Evolutionary conservation across 1,140 invertebrate species (phyloP), one percentile per base, ranked within the genome.

Genomic region (Dinoponera quadriceps): DNA sequence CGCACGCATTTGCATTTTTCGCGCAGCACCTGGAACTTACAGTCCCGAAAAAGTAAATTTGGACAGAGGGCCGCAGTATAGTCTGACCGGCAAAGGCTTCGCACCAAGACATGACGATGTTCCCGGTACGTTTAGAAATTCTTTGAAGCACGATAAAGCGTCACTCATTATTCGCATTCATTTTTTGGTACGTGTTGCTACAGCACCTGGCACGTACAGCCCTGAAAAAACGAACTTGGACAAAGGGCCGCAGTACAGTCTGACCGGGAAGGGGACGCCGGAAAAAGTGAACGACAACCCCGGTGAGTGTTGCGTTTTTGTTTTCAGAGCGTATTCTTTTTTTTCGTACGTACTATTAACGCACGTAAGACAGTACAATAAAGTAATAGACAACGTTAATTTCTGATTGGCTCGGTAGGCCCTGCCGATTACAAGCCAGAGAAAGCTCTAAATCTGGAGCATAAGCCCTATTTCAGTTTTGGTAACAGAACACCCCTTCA

Each of bases 381-480:
- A 63, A 74, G 51, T 57, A 20, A 57, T 69, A 44, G 13, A 71
- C 18, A 16, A 80, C 38, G 48, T 80, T 80, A 29, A 80, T 78
- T 78, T 68, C 49, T 82, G 51, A 85, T 73, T 63, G 29, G 51
- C 62, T 83, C 29, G 82, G 20, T 93, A 92, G 95, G 94, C 87
- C 95, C 95, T 60, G 95, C 94, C 85, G 92, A 93, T 27, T 95
- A 95, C 74, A 90, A 81, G n/a, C 95, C 95, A 7, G 96, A 96
- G 87, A 96, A 96, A 89, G 94, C 95, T n/a, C 65, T 86, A 60
- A 95, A 96, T 62, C 93, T 96, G 83, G 95, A 96, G 85, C 95
- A 94, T 87, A 95, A 95, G 77, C 96, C 95, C n/a, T 90, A 95
- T 38, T 96, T 95, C 87, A 95, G 95, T 25, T 95, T 96, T 78